Base-by-base conservation (phyloP, 2,797 vertebrate genomes). In the Microtus agrestis region DNA sequence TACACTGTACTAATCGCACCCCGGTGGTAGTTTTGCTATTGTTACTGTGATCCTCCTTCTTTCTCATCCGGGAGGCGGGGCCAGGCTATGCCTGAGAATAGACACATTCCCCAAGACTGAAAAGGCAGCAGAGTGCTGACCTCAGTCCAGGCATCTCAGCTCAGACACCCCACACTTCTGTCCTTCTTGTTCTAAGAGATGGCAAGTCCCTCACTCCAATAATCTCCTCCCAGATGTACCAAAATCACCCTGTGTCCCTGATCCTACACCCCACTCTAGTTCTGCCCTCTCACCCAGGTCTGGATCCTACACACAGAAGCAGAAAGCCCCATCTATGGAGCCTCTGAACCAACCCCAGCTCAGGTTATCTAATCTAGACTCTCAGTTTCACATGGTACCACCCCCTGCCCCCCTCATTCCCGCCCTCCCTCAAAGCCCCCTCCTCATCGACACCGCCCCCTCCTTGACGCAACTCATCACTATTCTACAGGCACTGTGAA, bases 401-500 rank as follows among this genome's bases (percentile, higher is more conserved):
- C 1, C 34, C 6, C 2, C 23, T 19, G 8, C 13, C 12, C 23
- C 17, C 31, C 15, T 0, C 0, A 14, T 2, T 12, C 17, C 63
- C 0, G 0, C 48, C 27, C 3, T 8, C 37, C 23, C 51, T 29
- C 89, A 29, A 40, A 23, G 46, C 11, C 29, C 87, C 23, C n/a
- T n/a, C 17, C 67, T n/a, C 71, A 76, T 3, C 54, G 34, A 13
- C 25, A 4, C 5, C 0, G 6, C 27, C 13, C 46, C 17, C 12
- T n/a, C 43, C 46, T 25, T 2, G 40, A 43, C 13, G 0, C 0
- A 9, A 0, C 13, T 10, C 37, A 0, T 0, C 37, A 10, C 2
- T 7, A 51, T 31, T 29, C 34, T 87, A 46, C 7, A 27, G 11
- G 31, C 19, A 8, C n/a, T 21, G 19, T 1, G 54, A 56, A 21